A percentile compares a stretch with the other conserved stretches of the same genome.
phyloP scores from a whole-genome alignment of 1,140 invertebrate genomes.

The Brachystomella parvula region DNA sequence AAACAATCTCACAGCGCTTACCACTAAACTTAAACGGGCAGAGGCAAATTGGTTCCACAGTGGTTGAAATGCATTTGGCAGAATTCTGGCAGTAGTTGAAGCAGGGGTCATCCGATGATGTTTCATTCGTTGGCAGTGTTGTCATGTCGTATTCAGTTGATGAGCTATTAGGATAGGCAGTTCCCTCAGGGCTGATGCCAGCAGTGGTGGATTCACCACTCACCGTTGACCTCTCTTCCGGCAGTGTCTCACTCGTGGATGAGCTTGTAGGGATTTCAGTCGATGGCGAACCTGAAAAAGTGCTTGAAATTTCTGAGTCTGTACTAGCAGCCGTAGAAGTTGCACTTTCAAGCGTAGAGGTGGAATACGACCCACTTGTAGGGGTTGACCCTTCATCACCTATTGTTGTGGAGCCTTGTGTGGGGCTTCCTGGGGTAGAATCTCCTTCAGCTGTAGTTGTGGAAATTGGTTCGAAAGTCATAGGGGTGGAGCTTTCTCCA shows the following conservation, averaged over 20 bases:
- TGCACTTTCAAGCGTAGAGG: neutral
- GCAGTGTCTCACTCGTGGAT: too few relatives aligned
- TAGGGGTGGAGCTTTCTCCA: too few relatives aligned
- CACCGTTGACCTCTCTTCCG: too few relatives aligned
- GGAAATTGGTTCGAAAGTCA: too few relatives aligned
- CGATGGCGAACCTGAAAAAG: neutral
- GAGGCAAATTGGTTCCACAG: slow-evolving; percentile 25
- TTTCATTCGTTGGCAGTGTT: slow-evolving; percentile 16
- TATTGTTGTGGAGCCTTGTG: too few relatives aligned
- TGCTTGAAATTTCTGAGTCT: neutral
- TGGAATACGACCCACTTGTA: too few relatives aligned
- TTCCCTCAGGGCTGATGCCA: slow-evolving; percentile 1
- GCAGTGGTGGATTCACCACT: neutral
- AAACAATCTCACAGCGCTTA: slow-evolving; percentile 20
- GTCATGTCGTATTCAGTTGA: slow-evolving; percentile 4
- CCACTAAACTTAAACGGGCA: slow-evolving; percentile 34
- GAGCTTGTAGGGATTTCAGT: too few relatives aligned
- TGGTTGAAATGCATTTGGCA: slow-evolving; percentile 28
- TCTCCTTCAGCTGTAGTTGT: too few relatives aligned
- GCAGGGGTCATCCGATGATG: slow-evolving; percentile 25
- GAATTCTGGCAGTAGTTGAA: slow-evolving; percentile 35
- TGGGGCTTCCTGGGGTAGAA: too few relatives aligned
- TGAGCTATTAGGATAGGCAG: neutral
- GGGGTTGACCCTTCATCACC: too few relatives aligned
- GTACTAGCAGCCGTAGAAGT: neutral